Evolutionary conservation across 2,113 vertebrate species (phyloP).

Genomic region (Craseonycteris thonglongyai): DNA sequence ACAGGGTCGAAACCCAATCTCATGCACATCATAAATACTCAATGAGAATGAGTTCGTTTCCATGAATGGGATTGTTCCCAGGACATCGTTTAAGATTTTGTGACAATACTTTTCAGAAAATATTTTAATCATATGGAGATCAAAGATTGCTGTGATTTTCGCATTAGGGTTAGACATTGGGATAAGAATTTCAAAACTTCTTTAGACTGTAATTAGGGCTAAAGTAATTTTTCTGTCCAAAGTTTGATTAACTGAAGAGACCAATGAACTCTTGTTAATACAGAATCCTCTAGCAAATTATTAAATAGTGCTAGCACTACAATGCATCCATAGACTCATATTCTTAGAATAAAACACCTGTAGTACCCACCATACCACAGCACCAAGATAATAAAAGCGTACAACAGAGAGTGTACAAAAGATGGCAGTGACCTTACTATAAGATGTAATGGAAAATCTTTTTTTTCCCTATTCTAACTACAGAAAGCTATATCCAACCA

Average conservation of each 20-base stretch:
- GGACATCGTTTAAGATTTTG: neutral
- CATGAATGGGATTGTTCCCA: neutral
- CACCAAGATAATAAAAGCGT: neutral
- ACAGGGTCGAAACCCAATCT: neutral
- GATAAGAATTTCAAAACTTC: neutral
- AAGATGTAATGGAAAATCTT: neutral
- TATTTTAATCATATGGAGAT: neutral
- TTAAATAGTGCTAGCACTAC: neutral
- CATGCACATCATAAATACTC: neutral
- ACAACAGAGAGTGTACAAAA: neutral
- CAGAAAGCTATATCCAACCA: neutral
- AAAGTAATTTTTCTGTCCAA: neutral
- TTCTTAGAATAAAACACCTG: neutral
- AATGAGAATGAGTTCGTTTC: neutral
- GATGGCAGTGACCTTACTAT: neutral
- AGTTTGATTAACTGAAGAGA: neutral
- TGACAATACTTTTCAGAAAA: neutral
- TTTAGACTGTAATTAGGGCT: neutral
- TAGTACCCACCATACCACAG: neutral
- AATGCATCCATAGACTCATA: neutral
- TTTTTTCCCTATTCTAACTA: neutral
- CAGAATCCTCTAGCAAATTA: neutral
- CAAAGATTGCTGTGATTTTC: neutral
- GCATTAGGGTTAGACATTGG: neutral
- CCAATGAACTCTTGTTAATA: neutral